phyloP scores from a whole-genome alignment of 2,113 vertebrate species.

The Vulpes lagopus region DNA sequence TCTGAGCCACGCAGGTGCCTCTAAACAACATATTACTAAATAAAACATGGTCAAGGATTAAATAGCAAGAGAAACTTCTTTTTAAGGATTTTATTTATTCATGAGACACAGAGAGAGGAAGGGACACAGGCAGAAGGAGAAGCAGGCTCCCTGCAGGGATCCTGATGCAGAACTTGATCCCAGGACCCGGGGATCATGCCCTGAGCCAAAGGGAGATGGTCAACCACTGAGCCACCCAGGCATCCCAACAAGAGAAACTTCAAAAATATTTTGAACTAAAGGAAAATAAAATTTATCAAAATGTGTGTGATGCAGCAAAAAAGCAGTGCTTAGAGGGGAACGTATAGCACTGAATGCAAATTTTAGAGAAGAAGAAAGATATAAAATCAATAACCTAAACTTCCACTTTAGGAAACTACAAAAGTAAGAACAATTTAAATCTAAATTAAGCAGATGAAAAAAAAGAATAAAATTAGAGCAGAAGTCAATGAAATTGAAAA shows the following conservation, averaged over 20 bases:
- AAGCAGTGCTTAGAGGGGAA: not conserved
- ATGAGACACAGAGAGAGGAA: too few relatives aligned
- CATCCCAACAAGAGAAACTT: not conserved
- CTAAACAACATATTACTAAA: not conserved
- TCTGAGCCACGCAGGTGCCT: too few relatives aligned
- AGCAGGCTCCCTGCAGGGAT: too few relatives aligned
- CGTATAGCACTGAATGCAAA: not conserved
- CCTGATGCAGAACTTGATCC: too few relatives aligned
- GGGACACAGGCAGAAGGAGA: too few relatives aligned
- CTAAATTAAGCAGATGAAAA: not conserved
- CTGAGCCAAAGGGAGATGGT: too few relatives aligned
- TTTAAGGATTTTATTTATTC: too few relatives aligned
- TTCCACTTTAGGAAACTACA: not conserved
- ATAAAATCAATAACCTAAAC: not conserved
- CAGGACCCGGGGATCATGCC: too few relatives aligned
- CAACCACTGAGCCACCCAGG: too few relatives aligned
- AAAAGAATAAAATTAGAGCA: not conserved
- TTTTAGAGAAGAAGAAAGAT: not conserved
- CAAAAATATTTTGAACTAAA: not conserved
- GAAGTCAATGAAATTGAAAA: not conserved
- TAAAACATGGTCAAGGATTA: not conserved
- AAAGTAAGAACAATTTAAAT: not conserved
- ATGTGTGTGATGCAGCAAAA: not conserved
- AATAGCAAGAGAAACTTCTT: too few relatives aligned
- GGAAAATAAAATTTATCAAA: not conserved